These are phyloP conservation scores for Oeneis ivallda DNA, from an alignment of 2,888 invertebrate genomes.

Conservation along the genomic window DNA sequence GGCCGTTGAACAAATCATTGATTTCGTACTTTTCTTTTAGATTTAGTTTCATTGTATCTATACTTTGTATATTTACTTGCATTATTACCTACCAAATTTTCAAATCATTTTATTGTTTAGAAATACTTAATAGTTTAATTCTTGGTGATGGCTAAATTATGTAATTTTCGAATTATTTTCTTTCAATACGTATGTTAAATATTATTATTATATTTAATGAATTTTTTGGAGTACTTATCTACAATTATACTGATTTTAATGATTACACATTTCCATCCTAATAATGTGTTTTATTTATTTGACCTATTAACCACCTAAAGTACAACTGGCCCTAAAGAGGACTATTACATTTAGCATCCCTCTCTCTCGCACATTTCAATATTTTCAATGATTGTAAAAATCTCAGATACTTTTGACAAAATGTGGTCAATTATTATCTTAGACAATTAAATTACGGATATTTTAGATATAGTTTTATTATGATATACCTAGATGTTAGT, in stretches of 20 bases:
- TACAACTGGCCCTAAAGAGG: too few species aligned
- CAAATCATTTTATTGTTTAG: background rate
- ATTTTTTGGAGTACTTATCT: slow-evolving; percentile 24
- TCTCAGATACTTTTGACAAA: too few species aligned
- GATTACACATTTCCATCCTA: slow-evolving; percentile 15
- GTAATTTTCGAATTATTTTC: slow-evolving; percentile 15
- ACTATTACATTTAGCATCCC: too few species aligned
- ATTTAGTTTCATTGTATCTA: background rate
- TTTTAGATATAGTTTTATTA: too few species aligned
- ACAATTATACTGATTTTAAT: slow-evolving; percentile 4
- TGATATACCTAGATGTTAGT: too few species aligned
- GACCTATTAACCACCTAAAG: too few species aligned
- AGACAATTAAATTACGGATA: too few species aligned
- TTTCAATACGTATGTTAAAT: slow-evolving; percentile 28
- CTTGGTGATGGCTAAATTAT: slow-evolving; percentile 36
- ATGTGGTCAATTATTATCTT: too few species aligned
- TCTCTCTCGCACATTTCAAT: too few species aligned
- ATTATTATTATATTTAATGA: background rate
- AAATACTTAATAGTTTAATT: background rate
- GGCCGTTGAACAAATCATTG: background rate
- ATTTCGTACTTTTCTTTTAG: background rate
- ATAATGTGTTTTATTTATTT: slow-evolving; percentile 24
- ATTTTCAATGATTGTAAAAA: too few species aligned
- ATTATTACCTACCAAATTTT: background rate
- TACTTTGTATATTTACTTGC: too few species aligned